A percentile compares a stretch with the other conserved stretches of the same genome.
Conservation (phyloP, 2,888 invertebrate species). For the Drosophila incognita region DNA sequence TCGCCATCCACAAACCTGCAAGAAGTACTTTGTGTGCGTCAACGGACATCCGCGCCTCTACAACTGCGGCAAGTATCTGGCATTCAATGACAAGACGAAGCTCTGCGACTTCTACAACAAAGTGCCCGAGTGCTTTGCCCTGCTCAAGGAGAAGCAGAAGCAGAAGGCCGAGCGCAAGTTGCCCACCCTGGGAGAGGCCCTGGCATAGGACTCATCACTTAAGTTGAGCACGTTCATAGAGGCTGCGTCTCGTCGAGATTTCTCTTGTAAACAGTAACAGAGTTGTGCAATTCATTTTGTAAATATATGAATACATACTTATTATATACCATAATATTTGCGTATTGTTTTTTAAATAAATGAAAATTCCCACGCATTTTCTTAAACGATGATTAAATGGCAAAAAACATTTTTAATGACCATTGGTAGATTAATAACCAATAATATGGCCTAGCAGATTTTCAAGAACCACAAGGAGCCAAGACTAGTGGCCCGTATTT, state of each 20-base stretch:
- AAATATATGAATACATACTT: constrained; percentile 22
- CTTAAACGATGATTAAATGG: neutral
- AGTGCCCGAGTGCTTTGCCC: constrained; percentile 82
- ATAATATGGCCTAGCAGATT: neutral
- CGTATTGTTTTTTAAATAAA: constrained; percentile 45
- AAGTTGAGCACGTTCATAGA: constrained; percentile 30
- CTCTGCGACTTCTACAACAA: constrained; percentile 88
- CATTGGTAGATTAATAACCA: neutral
- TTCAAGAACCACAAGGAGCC: neutral
- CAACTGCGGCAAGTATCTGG: constrained; percentile 91
- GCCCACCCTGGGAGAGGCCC: constrained; percentile 29
- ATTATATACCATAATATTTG: constrained; percentile 21
- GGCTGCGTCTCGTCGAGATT: constrained; percentile 51
- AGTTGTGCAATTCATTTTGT: constrained; percentile 38
- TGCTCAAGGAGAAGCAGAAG: constrained; percentile 77
- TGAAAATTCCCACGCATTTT: constrained; percentile 13
- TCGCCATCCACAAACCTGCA: constrained; percentile 89
- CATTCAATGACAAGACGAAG: constrained; percentile 90
- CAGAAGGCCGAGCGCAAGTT: constrained; percentile 57
- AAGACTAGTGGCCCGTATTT: neutral
- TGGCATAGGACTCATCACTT: constrained; percentile 16
- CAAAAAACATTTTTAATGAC: neutral
- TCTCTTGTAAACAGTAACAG: constrained; percentile 2
- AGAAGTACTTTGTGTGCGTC: constrained; percentile 92
- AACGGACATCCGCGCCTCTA: constrained; percentile 90